phyloP scores from a whole-genome alignment of 2,797 vertebrate genomes.

The Crax fasciolata region DNA sequence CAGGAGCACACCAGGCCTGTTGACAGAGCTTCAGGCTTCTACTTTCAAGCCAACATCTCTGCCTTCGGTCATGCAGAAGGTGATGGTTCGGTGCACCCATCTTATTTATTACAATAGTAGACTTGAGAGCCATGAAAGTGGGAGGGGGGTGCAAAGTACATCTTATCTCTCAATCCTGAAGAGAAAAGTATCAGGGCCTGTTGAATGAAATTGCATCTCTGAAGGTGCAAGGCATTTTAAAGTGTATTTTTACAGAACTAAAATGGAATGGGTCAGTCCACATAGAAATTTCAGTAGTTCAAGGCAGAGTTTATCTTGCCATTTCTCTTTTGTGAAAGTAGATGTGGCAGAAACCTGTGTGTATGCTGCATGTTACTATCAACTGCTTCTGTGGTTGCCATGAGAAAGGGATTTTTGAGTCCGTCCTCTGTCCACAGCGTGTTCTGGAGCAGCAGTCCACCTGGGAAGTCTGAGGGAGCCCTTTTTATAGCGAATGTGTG shows the following conservation, averaged over 20 bases:
- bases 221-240: background rate
- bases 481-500: background rate
- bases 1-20: background rate
- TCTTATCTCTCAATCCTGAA: background rate
- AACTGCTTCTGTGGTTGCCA: background rate
- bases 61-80: conserved; percentile 35
- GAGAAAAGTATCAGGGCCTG: background rate
- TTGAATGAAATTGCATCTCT: background rate
- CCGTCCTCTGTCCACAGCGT: background rate
- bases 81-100: conserved; percentile 23
- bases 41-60: conserved; percentile 28
- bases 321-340: background rate
- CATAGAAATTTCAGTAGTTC: background rate
- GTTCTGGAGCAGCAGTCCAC: background rate
- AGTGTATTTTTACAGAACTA: background rate
- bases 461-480: background rate
- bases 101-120: conserved; percentile 35
- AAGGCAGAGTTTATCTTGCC: background rate
- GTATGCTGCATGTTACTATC: background rate
- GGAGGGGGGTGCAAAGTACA: background rate
- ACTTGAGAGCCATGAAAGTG: conserved; percentile 15
- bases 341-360: background rate
- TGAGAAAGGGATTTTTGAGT: background rate
- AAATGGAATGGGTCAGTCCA: background rate
- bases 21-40: background rate